Conservation (phyloP, 2,888 invertebrate species). For the Luperina nickerlii region DNA sequence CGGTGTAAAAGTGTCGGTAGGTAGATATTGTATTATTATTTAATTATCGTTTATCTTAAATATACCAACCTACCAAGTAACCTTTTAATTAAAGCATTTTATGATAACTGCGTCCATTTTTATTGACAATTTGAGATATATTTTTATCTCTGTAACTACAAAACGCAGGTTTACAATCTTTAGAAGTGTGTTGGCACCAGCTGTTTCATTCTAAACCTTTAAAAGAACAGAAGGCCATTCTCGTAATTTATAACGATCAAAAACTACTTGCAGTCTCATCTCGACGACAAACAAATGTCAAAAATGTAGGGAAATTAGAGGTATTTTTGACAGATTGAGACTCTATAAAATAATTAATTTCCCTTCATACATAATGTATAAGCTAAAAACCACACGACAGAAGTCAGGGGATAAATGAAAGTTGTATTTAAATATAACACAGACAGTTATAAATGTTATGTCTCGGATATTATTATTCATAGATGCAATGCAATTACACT, state of each 20-base stretch:
- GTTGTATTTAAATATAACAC: constrained; percentile 1
- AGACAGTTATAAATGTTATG: constrained; percentile 18
- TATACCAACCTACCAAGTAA: constrained; percentile 12
- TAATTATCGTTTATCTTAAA: constrained; percentile 3
- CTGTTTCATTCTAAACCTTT: neutral
- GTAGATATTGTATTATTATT: neutral
- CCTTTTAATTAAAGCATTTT: constrained; percentile 40
- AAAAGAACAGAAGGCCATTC: neutral
- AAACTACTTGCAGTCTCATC: no score
- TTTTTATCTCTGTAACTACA: constrained; percentile 18
- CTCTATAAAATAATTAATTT: no score
- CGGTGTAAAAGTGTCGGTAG: no score
- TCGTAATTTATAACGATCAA: no score
- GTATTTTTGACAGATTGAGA: no score
- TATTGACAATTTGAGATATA: constrained; percentile 17
- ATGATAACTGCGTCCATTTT: constrained; percentile 19
- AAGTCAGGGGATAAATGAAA: neutral
- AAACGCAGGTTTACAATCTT: constrained; percentile 1
- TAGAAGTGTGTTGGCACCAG: no score
- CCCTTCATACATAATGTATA: neutral
- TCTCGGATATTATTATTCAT: constrained; percentile 52
- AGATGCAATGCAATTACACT: constrained; percentile 50
- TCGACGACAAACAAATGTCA: no score
- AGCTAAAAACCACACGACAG: neutral
- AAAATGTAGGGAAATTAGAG: no score